Evolutionary conservation across 2,113 vertebrate species (phyloP).

Genomic region (Verasper variegatus): DNA sequence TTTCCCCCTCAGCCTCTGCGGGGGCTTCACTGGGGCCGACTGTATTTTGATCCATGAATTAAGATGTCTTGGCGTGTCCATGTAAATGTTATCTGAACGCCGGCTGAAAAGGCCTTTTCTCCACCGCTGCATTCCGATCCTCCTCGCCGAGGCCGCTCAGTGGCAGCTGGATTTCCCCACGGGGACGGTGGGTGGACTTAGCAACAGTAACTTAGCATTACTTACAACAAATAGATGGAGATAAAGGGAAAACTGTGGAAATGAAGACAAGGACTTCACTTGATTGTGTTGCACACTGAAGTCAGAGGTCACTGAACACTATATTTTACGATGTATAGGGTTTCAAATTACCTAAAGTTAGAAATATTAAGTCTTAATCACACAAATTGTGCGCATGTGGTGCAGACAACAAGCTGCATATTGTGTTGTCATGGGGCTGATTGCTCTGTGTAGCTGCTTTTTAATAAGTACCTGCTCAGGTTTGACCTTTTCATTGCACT

Average conservation of each 20-base stretch:
- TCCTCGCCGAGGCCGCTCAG: slow-evolving; percentile 69
- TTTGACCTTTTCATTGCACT: slow-evolving; percentile 33
- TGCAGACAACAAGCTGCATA: background rate
- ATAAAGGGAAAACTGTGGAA: background rate
- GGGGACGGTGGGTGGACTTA: slow-evolving; percentile 75
- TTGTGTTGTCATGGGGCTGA: background rate
- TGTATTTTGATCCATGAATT: slow-evolving; percentile 66
- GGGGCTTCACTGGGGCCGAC: background rate
- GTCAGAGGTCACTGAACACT: background rate
- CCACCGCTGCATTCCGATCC: slow-evolving; percentile 72
- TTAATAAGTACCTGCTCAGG: slow-evolving; percentile 18
- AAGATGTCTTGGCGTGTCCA: slow-evolving; percentile 61
- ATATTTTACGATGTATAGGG: background rate
- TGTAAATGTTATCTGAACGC: slow-evolving; percentile 63
- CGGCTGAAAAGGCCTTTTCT: slow-evolving; percentile 79
- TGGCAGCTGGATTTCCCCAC: slow-evolving; percentile 77
- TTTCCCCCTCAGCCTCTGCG: background rate
- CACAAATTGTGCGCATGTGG: background rate
- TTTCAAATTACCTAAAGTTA: background rate
- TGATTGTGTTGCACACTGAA: background rate
- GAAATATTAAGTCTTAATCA: background rate
- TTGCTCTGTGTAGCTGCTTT: slow-evolving; percentile 14
- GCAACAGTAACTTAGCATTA: slow-evolving; percentile 58
- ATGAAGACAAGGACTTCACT: background rate
- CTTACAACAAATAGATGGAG: slow-evolving; percentile 38